Evolutionary conservation across 2,797 vertebrate genomes (phyloP).

Genomic region (Lutjanus argentimaculatus): DNA sequence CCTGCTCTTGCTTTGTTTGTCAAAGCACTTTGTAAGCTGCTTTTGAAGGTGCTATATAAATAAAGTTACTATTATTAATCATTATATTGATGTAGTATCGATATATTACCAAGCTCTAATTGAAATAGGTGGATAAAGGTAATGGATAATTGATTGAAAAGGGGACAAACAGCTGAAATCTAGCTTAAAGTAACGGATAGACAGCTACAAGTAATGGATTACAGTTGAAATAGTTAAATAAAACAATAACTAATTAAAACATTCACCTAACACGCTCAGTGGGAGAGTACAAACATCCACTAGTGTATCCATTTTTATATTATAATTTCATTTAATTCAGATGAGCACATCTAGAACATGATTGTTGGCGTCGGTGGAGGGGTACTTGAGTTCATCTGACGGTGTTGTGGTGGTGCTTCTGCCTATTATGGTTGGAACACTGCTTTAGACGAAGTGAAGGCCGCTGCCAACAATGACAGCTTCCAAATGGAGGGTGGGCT

Average conservation of each 20-base stretch:
- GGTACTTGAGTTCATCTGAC: slow-evolving; percentile 19
- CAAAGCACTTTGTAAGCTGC: too few species aligned
- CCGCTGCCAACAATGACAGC: slow-evolving; percentile 9
- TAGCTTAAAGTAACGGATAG: not conserved
- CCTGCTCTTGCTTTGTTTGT: too few species aligned
- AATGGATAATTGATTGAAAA: too few species aligned
- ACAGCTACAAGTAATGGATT: not conserved
- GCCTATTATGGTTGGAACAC: not conserved
- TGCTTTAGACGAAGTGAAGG: not conserved
- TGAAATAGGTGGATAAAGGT: not conserved
- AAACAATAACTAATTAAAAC: too few species aligned
- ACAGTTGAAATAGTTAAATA: not conserved
- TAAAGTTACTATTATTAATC: too few species aligned
- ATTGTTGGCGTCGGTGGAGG: not conserved
- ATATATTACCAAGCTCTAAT: too few species aligned
- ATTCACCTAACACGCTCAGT: not conserved
- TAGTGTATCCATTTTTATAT: too few species aligned
- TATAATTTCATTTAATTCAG: too few species aligned
- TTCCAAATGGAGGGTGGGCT: slow-evolving; percentile 40
- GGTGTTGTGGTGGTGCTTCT: not conserved
- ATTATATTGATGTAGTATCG: too few species aligned
- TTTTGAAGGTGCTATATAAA: too few species aligned
- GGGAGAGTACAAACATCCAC: not conserved
- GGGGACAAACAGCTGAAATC: too few species aligned
- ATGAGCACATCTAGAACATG: not conserved